Percentiles rank a stretch among this genome's conserved stretches.
Conservation (phyloP, 2,888 invertebrate species). For the Sminthurides aquaticus region DNA sequence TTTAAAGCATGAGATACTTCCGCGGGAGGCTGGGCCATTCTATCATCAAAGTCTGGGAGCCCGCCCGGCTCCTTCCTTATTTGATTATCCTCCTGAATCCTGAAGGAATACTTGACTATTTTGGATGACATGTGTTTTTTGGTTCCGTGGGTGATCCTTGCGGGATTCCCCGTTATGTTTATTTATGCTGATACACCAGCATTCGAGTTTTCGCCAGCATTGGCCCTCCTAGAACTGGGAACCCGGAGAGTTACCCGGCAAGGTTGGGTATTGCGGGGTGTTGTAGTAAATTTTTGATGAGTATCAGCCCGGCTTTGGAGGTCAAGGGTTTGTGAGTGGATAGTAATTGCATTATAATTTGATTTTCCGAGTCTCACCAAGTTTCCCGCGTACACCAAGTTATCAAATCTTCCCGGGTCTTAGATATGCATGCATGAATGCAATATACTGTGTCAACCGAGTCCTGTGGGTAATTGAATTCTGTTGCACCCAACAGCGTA, state of each 20-base stretch:
- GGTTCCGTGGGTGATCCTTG: not conserved
- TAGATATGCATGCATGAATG: no score
- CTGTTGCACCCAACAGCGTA: no score
- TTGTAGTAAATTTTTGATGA: constrained; percentile 25
- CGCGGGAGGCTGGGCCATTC: no score
- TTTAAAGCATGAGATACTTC: no score
- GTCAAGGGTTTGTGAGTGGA: constrained; percentile 42
- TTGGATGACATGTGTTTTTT: not conserved
- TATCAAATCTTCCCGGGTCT: no score
- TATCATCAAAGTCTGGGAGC: not conserved
- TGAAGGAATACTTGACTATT: not conserved
- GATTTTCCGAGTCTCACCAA: constrained; percentile 30
- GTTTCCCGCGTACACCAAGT: no score
- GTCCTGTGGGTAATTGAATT: no score
- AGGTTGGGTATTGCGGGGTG: constrained; percentile 12
- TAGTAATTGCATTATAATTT: constrained; percentile 42
- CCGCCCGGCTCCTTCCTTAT: not conserved
- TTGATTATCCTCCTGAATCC: not conserved
- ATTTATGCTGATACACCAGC: no score
- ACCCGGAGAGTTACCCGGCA: no score
- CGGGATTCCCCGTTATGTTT: not conserved
- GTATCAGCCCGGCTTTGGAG: constrained; percentile 28
- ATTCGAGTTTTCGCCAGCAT: no score
- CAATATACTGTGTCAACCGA: no score
- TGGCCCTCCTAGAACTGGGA: no score